These are phyloP conservation scores for Apodemus speciosus DNA, from an alignment of 2,113 vertebrate species.

Conservation along the genomic window DNA sequence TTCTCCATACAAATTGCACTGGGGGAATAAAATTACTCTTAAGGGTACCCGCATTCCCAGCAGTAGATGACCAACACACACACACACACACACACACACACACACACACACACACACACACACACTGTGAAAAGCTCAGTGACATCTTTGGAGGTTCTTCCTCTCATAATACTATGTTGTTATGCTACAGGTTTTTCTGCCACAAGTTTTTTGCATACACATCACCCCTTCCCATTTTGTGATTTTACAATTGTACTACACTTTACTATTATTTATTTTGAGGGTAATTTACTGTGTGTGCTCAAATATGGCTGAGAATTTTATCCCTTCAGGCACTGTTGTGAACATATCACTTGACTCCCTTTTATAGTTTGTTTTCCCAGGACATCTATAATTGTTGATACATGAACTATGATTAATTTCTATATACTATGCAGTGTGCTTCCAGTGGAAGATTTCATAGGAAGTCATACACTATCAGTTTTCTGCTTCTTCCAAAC, in stretches of 20 bases:
- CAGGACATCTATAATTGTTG: slow-evolving; percentile 14
- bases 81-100: background rate
- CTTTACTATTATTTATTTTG: slow-evolving; percentile 69
- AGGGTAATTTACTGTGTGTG: slow-evolving; percentile 65
- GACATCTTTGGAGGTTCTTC: background rate
- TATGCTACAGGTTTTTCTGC: background rate
- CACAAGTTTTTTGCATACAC: background rate
- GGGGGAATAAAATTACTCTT: background rate
- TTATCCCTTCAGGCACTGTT: slow-evolving; percentile 50
- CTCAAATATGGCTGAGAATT: slow-evolving; percentile 52
- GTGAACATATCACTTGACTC: slow-evolving; percentile 51
- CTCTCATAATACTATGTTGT: background rate
- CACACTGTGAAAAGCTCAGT: background rate
- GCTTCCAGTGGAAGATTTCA: background rate
- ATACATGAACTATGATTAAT: slow-evolving; percentile 51
- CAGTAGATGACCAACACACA: background rate
- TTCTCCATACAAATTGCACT: background rate
- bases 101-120: background rate
- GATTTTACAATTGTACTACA: slow-evolving; percentile 64
- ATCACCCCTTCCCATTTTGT: background rate
- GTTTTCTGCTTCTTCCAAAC: slow-evolving; percentile 1
- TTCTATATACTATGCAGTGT: background rate
- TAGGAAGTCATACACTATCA: background rate
- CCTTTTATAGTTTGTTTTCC: slow-evolving; percentile 39
- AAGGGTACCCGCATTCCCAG: background rate